Evolutionary conservation across 2,113 vertebrate genomes (phyloP), one percentile per base, ranked within the genome.

Genomic region (Himantopus leucocephalus): DNA sequence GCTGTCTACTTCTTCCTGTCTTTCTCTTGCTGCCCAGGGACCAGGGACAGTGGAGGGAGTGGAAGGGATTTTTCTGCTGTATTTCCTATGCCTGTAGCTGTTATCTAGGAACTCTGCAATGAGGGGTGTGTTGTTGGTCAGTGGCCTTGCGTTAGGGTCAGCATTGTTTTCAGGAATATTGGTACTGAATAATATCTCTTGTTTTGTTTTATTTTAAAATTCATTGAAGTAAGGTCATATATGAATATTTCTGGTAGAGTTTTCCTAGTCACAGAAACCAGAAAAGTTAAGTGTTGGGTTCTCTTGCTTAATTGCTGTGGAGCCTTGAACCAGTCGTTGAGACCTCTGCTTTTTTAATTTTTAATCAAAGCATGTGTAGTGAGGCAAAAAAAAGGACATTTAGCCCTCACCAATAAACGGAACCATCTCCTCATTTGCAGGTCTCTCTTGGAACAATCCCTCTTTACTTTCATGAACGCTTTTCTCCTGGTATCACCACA

Each of bases 221-320:
- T 14, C 3, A 9, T 32, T 24, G 1, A 43, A 48, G 23, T 20
- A 24, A 64, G 37, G 5, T 37, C 0, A 1, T 37, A 5, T 66
- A n/a, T 66, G 50, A 83, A 10, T 72, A 35, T 43, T 85, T 63
- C 59, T 76, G 15, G 72, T 76, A 55, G 26, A 26, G 34, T 18
- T 52, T 45, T 59, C 12, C 39, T 71, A 21, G 24, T 21, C 32
- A 34, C 17, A 34, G 70, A 39, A 87, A 45, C 16, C 39, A 68
- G 32, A 21, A 13, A 45, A 59, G 26, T 67, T 76, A 41, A 39
- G 10, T 50, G 27, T 55, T 12, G 16, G n/a, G 14, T 62, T 77
- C 15, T 82, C 37, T 37, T 24, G 14, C 56, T 56, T 35, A 52
- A 1, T 21, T 85, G 11, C 19, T 84, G 24, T 24, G 32, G 48